Evolutionary conservation across 2,888 invertebrate genomes (phyloP).

Genomic region (Dysmachus trigonus): DNA sequence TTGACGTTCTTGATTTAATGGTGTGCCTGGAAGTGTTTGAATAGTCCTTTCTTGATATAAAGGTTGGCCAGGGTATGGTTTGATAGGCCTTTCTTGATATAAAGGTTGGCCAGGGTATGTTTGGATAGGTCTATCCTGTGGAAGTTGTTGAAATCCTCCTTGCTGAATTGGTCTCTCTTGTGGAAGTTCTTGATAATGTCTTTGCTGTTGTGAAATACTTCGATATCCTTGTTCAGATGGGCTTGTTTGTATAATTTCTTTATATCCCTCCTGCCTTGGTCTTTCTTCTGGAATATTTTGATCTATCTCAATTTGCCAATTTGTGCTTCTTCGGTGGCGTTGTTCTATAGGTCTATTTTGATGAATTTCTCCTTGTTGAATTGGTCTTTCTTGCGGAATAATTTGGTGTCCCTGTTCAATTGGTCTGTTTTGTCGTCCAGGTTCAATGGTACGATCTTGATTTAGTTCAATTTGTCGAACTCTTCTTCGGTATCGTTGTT

Average conservation of each 20-base stretch:
- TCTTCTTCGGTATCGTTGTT: background rate
- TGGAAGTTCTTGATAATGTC: background rate
- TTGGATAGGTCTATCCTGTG: background rate
- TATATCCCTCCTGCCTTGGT: background rate
- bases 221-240: background rate
- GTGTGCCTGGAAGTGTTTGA: background rate
- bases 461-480: background rate
- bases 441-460: background rate
- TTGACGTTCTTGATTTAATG: background rate
- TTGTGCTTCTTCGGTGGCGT: background rate
- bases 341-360: background rate
- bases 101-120: background rate
- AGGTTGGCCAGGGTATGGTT: background rate
- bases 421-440: background rate
- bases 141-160: background rate
- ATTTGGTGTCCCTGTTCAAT: background rate
- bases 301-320: background rate
- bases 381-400: background rate
- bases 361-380: background rate
- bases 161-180: conserved; percentile 16
- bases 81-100: background rate
- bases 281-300: background rate
- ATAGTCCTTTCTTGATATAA: background rate
- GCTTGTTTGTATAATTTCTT: background rate
- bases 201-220: background rate